These are phyloP conservation scores for Vidua macroura DNA, from an alignment of 2,113 vertebrate species.

Conservation along the genomic window DNA sequence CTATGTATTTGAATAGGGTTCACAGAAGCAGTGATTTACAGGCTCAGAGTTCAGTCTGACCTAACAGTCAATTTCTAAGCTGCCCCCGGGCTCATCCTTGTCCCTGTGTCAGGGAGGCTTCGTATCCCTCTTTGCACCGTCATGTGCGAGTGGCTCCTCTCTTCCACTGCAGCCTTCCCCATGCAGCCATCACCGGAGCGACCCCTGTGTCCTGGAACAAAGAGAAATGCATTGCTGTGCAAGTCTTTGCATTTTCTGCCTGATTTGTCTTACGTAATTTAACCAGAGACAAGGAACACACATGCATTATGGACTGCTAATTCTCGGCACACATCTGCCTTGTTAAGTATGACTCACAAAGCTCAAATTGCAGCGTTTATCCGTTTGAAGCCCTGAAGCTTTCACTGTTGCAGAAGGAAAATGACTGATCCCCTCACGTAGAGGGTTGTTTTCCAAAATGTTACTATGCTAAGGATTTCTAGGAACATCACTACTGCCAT, in stretches of 20 bases:
- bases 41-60: not conserved
- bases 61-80: not conserved
- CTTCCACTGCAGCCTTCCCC: not conserved
- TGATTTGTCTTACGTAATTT: not conserved
- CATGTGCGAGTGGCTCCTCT: not conserved
- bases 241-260: not conserved
- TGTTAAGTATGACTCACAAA: slow-evolving; percentile 43
- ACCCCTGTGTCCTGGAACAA: not conserved
- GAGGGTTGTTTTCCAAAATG: slow-evolving; percentile 1
- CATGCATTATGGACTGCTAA: not conserved
- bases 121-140: not conserved
- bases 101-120: not conserved
- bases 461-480: not conserved
- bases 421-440: slow-evolving; percentile 14
- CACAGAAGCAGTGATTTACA: not conserved
- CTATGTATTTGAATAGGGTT: not conserved
- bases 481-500: not conserved
- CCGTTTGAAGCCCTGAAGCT: slow-evolving; percentile 41
- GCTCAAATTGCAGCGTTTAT: slow-evolving; percentile 48
- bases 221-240: not conserved
- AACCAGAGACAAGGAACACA: not conserved
- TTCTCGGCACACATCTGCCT: slow-evolving; percentile 4
- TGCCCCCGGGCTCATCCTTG: not conserved
- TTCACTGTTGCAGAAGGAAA: slow-evolving; percentile 39
- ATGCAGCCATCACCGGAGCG: not conserved